Base-by-base conservation (phyloP, 2,113 vertebrate genomes). In the Thamnophis sirtalis region DNA sequence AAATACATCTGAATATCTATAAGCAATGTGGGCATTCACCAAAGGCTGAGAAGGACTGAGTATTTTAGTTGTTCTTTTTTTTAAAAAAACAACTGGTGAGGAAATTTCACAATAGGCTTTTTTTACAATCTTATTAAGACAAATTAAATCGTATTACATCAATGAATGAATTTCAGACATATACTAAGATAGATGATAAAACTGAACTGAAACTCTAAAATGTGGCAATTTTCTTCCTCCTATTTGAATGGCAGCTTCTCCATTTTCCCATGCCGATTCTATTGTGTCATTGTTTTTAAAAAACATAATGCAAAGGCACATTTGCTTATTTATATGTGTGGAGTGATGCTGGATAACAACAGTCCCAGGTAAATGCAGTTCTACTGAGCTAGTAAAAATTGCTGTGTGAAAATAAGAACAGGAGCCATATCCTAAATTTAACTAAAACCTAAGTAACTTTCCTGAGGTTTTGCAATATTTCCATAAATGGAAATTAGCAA, bases 1-100 rank as follows among this genome's bases (percentile, higher is more conserved):
- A 60, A 91, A 94, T 93, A 93, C 53, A 95, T 51, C 88, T 92
- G 48, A 95, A 6, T 43, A 19, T 33, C 68, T 38, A 33, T 38
- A 92, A 90, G 9, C 87, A 88, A 10, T 56, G 3, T 21, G 87
- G 19, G 9, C 26, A 58, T 89, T 60, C 5, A 58, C 22, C 50
- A 43, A 56, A 50, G 43, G 5, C 9, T 53, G n/a, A 48, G 21
- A 43, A 56, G 22, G 43, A 1, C 3, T 56, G 4, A 33, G 2
- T 4, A 84, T 89, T 84, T 50, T 84, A 68, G 10, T 68, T 68
- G 26, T 60, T 28, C 2, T 50, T 51, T 51, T 50, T 51, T 15
- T 0, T 19, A 80, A 80, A 80, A 38, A 21, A 80, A 38, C 2
- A 80, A 38, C 2, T 38, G 68, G 33, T 19, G 33, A 43, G 17